phyloP scores from a whole-genome alignment of 2,888 invertebrate genomes.

The Aelia acuminata region DNA sequence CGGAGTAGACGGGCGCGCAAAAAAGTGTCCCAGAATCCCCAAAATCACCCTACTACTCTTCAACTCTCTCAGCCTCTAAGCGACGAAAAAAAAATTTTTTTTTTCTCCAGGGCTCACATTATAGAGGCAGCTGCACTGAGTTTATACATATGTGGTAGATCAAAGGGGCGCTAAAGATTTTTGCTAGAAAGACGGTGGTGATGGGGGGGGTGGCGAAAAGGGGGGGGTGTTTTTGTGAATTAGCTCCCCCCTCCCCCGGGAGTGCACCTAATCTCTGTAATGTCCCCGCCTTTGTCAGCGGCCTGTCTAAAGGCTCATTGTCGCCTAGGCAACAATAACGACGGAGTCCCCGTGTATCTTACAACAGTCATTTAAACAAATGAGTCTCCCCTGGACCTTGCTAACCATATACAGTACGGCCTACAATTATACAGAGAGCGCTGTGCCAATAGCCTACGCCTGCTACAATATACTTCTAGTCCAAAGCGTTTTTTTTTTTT shows the following conservation, averaged over 20 bases:
- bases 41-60: too few relatives aligned
- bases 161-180: constrained; percentile 53
- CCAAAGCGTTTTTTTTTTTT: constrained; percentile 15
- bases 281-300: constrained; percentile 55
- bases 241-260: constrained; percentile 51
- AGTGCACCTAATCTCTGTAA: constrained; percentile 57
- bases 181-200: neutral
- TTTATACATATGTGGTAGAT: constrained; percentile 55
- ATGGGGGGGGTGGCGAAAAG: neutral
- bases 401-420: constrained; percentile 3
- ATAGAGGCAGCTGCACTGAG: constrained; percentile 31
- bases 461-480: neutral
- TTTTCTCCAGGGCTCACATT: neutral
- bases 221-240: constrained; percentile 56
- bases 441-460: neutral
- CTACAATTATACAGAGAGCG: constrained; percentile 52
- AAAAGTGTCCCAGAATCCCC: too few relatives aligned
- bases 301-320: constrained; percentile 56
- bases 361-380: constrained; percentile 63
- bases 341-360: constrained; percentile 56
- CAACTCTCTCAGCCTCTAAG: constrained; percentile 37
- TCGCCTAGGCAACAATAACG: constrained; percentile 43
- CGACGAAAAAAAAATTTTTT: constrained; percentile 28
- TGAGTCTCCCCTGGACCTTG: constrained; percentile 56
- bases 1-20: too few relatives aligned